Evolutionary conservation across 2,888 invertebrate genomes (phyloP).

Genomic region (Scaptomyza tumidula): DNA sequence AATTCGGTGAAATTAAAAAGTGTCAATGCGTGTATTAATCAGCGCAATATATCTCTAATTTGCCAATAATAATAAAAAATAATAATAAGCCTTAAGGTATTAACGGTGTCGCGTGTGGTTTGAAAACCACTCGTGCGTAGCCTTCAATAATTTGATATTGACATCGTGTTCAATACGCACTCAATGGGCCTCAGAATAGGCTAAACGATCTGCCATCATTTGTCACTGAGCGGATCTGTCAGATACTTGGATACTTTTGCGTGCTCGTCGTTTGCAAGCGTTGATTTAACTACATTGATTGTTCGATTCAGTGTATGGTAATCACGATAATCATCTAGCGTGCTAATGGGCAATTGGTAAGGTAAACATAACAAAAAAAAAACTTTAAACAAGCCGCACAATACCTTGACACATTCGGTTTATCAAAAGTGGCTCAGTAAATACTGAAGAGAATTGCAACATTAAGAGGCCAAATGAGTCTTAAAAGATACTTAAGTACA

Average conservation of each 20-base stretch:
- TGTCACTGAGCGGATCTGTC: constrained; percentile 48
- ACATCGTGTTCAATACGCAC: constrained; percentile 41
- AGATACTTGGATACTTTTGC: constrained; percentile 48
- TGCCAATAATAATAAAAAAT: neutral
- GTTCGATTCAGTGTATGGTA: constrained; percentile 37
- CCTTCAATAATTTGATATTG: constrained; percentile 51
- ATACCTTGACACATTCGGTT: constrained; percentile 63
- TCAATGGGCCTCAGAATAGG: constrained; percentile 25
- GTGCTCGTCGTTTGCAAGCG: constrained; percentile 45
- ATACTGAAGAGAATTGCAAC: constrained; percentile 36
- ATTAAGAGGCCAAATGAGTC: constrained; percentile 14
- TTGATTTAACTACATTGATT: constrained; percentile 40
- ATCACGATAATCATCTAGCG: constrained; percentile 53
- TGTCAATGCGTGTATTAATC: constrained; percentile 25
- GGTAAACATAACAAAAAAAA: constrained; percentile 27
- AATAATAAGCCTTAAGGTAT: neutral
- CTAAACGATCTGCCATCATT: constrained; percentile 30
- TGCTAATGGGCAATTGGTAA: constrained; percentile 50
- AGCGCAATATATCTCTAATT: constrained; percentile 12
- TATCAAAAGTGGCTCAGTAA: constrained; percentile 32
- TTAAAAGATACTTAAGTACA: constrained; percentile 28
- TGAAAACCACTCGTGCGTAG: constrained; percentile 25
- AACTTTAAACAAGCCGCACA: constrained; percentile 31
- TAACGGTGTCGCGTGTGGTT: constrained; percentile 28
- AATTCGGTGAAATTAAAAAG: constrained; percentile 21